Evolutionary conservation across 2,113 vertebrate species (phyloP).

Genomic region (Alosa alosa): DNA sequence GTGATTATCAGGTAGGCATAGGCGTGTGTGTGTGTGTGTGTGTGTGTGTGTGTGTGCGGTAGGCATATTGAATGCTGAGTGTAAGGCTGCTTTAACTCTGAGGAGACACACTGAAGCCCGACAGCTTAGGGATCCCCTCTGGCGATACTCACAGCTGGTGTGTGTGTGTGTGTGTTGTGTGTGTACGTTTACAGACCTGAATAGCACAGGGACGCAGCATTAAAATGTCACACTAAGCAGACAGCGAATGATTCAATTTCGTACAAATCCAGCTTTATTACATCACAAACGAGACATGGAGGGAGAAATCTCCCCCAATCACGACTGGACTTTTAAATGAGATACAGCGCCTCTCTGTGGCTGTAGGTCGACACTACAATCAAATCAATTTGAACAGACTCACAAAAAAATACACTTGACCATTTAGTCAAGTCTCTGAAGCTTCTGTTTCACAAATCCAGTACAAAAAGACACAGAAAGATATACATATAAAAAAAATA

Average conservation of each 20-base stretch:
- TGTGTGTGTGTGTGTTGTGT: neutral
- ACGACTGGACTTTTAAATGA: neutral
- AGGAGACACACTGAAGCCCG: neutral
- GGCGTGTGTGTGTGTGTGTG: too few relatives aligned
- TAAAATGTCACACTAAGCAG: neutral
- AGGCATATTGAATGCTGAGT: too few relatives aligned
- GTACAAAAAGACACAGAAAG: constrained; percentile 6
- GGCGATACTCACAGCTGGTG: neutral
- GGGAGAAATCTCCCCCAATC: neutral
- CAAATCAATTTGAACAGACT: neutral
- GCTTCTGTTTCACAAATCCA: neutral
- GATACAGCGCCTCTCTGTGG: constrained; percentile 22
- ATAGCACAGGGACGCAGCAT: neutral
- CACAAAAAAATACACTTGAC: neutral
- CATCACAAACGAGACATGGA: too few relatives aligned
- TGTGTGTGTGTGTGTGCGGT: too few relatives aligned
- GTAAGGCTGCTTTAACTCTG: too few relatives aligned
- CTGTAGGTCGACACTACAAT: neutral
- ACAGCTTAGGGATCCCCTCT: neutral
- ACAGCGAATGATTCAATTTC: neutral
- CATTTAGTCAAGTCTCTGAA: neutral
- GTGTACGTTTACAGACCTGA: neutral
- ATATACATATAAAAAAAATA: constrained; percentile 13
- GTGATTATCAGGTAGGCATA: too few relatives aligned
- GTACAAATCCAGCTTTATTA: constrained; percentile 15